phyloP scores from a whole-genome alignment of 2,113 vertebrate genomes.

The Corynorhinus townsendii region DNA sequence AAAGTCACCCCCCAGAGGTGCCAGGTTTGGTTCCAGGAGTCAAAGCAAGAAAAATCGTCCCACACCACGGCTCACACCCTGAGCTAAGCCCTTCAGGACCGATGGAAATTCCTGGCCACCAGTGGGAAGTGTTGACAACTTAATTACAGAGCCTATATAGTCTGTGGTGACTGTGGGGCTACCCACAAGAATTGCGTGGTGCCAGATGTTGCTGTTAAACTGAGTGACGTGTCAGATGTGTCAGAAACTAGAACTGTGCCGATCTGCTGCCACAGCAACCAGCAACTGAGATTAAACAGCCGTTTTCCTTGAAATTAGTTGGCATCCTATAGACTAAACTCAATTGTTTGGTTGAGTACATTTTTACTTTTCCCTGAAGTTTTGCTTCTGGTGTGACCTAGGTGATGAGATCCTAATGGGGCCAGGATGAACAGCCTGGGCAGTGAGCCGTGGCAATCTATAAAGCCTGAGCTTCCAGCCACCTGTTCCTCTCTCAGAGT shows the following conservation, averaged over 20 bases:
- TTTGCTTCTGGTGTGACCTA: not conserved
- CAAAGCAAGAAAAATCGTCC: not conserved
- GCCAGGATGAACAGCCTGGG: not conserved
- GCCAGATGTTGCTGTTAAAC: conserved; percentile 42
- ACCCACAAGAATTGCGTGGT: conserved; percentile 32
- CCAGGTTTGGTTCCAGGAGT: not conserved
- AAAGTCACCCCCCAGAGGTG: not conserved
- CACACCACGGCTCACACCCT: not conserved
- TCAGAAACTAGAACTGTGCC: not conserved
- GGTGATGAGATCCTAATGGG: conserved; percentile 28
- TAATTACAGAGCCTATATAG: conserved; percentile 38
- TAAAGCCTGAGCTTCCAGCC: not conserved
- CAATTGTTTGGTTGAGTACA: conserved; percentile 14
- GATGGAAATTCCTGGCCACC: conserved; percentile 26
- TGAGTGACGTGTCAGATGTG: conserved; percentile 32
- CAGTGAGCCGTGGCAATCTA: not conserved
- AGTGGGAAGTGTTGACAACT: conserved; percentile 53
- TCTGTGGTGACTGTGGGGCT: conserved; percentile 16
- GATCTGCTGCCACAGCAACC: conserved; percentile 33
- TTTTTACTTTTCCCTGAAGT: conserved; percentile 46
- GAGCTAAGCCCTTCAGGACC: not conserved
- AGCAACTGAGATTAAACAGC: conserved; percentile 43
- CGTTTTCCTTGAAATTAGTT: conserved; percentile 49
- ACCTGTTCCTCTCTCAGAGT: not conserved
- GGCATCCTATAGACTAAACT: conserved; percentile 8